A percentile compares a stretch with the other conserved stretches of the same genome.
These are phyloP conservation scores for Crioceris asparagi DNA, from an alignment of 2,888 invertebrate genomes.

Conservation along the genomic window DNA sequence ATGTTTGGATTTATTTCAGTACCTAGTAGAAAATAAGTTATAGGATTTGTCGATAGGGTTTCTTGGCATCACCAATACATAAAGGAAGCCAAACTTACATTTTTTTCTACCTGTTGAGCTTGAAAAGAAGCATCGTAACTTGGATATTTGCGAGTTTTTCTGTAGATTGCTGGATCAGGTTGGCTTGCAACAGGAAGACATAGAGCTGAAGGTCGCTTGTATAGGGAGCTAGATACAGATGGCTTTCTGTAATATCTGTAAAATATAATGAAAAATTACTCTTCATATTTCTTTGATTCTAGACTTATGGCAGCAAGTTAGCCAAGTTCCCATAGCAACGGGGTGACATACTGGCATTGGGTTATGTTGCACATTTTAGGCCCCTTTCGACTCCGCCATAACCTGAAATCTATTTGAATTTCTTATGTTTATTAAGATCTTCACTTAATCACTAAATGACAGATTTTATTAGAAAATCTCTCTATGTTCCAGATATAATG, in stretches of 20 bases:
- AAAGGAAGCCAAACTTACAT: neutral
- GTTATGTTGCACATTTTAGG: neutral
- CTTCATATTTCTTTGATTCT: neutral
- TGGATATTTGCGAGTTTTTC: constrained; percentile 15
- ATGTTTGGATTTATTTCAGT: too few species aligned
- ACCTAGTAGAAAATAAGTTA: too few species aligned
- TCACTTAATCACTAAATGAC: too few species aligned
- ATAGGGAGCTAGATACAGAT: constrained; percentile 19
- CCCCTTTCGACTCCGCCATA: too few species aligned
- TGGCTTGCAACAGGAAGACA: constrained; percentile 31
- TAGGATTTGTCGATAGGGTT: too few species aligned
- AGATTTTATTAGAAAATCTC: too few species aligned
- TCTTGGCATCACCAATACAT: too few species aligned
- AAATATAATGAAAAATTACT: constrained; percentile 1
- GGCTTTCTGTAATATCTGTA: constrained; percentile 17
- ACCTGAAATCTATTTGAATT: too few species aligned
- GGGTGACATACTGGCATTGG: neutral
- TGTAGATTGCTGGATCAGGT: constrained; percentile 28
- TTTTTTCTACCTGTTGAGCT: neutral
- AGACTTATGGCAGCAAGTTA: constrained; percentile 1
- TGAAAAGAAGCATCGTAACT: neutral
- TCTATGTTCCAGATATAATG: too few species aligned
- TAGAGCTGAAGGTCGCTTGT: constrained; percentile 31
- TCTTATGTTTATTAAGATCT: too few species aligned
- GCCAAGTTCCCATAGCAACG: too few species aligned